Evolutionary conservation across 2,888 invertebrate species (phyloP).

Genomic region (Chrysotoxum bicinctum): DNA sequence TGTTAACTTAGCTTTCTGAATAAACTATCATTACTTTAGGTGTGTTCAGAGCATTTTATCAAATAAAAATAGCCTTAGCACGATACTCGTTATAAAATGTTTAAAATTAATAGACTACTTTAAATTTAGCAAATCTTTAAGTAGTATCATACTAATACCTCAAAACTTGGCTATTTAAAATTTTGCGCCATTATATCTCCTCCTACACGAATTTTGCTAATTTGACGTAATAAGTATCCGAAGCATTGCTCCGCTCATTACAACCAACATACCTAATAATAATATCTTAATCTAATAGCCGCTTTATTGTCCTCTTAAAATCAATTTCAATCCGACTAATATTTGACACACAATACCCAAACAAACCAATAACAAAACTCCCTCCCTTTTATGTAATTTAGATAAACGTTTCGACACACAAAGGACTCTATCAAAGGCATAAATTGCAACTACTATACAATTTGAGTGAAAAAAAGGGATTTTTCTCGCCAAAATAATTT

Average conservation of each 20-base stretch:
- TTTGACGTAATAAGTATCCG: constrained; percentile 21
- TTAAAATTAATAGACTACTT: too few species aligned
- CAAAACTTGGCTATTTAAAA: too few species aligned
- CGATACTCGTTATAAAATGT: too few species aligned
- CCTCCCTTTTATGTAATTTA: constrained; percentile 63
- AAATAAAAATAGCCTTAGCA: too few species aligned
- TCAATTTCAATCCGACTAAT: constrained; percentile 77
- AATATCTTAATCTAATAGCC: constrained; percentile 69
- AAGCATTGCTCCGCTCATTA: constrained; percentile 22
- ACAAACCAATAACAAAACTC: constrained; percentile 79
- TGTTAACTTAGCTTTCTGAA: too few species aligned
- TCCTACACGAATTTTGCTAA: constrained; percentile 1
- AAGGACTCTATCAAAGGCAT: constrained; percentile 36
- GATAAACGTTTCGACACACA: constrained; percentile 63
- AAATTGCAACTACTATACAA: constrained; percentile 54
- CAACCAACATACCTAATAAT: not conserved
- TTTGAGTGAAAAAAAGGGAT: constrained; percentile 71
- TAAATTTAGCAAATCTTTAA: too few species aligned
- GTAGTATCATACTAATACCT: too few species aligned
- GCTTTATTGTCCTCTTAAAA: constrained; percentile 62
- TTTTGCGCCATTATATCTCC: not conserved
- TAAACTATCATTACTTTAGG: too few species aligned
- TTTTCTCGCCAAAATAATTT: constrained; percentile 78
- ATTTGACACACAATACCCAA: constrained; percentile 80
- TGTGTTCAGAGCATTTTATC: too few species aligned